Evolutionary conservation across 2,888 invertebrate species (phyloP).

Genomic region (Chrysopilus asiliformis): DNA sequence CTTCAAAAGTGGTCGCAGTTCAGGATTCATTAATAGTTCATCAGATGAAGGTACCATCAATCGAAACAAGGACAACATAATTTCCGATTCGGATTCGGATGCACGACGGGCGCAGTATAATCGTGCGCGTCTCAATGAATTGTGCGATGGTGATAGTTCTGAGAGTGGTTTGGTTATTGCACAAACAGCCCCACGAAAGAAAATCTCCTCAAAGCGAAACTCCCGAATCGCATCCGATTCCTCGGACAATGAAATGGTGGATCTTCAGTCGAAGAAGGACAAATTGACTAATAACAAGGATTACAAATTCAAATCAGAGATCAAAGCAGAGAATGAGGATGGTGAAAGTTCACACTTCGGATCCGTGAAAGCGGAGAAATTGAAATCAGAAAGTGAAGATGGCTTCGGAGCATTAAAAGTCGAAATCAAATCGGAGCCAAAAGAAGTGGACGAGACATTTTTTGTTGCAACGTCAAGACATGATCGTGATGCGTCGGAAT

Average conservation of each 20-base stretch:
- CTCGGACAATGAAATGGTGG: constrained; percentile 42
- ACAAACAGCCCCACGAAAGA: constrained; percentile 35
- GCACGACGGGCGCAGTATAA: constrained; percentile 38
- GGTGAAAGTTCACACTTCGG: constrained; percentile 10
- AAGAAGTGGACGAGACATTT: constrained; percentile 8
- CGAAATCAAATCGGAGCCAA: constrained; percentile 17
- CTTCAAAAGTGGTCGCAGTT: constrained; percentile 16
- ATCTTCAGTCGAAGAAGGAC: background rate
- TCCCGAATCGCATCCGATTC: constrained; percentile 68
- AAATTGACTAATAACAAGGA: background rate
- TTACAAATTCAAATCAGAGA: constrained; percentile 42
- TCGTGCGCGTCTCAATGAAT: constrained; percentile 37
- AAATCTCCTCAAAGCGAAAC: constrained; percentile 49
- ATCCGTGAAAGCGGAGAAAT: constrained; percentile 22
- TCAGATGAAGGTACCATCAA: constrained; percentile 40
- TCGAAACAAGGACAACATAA: constrained; percentile 19
- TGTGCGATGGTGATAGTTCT: constrained; percentile 35
- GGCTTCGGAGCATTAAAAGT: constrained; percentile 8
- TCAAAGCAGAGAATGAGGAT: constrained; percentile 46
- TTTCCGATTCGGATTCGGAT: constrained; percentile 40
- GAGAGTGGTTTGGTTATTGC: constrained; percentile 21
- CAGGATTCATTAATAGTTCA: constrained; percentile 40
- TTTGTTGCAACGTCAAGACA: constrained; percentile 36
- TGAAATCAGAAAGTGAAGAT: constrained; percentile 19
- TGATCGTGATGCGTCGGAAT: constrained; percentile 26